Base-by-base conservation (phyloP, 2,797 vertebrate genomes). In the Protonibea diacanthus region DNA sequence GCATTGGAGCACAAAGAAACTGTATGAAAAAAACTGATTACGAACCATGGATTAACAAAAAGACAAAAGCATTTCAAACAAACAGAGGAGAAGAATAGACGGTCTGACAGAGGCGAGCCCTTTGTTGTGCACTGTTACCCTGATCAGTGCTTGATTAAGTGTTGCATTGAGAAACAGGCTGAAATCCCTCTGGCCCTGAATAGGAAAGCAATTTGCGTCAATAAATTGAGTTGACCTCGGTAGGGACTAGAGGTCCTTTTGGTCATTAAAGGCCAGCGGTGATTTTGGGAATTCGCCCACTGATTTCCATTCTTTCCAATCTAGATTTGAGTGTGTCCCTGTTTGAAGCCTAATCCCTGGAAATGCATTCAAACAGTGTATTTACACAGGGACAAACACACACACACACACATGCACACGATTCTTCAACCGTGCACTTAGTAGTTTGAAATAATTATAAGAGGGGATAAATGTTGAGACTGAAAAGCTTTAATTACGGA, bases 401-500 rank as follows among this genome's bases (percentile, higher is more conserved):
- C 56, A 63, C 63, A 76, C 29, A 11, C 33, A 55, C n/a, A n/a
- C n/a, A n/a, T 21, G 62, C 48, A 65, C 71, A 58, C 23, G 56
- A 67, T 73, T 55, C 70, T 62, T 84, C 78, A 76, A 65, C 61
- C 59, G 58, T 84, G 62, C 82, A 82, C 86, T 78, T 66, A 81
- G 65, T 72, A 70, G 82, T 83, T 86, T 88, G 71, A 89, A 93
- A 93, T 92, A 91, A 92, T 92, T 91, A 91, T 89, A 86, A 90
- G 84, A 88, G 83, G 76, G 87, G 89, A 90, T 91, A 89, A 90
- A 91, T 88, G 89, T 89, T 90, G 82, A 71, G 71, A 80, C 67
- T 84, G 78, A 88, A 92, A 89, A 86, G 86, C 91, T 92, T 90
- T 95, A 96, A 94, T 95, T 92, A 94, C 69, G 71, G 82, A 86